phyloP scores from a whole-genome alignment of 2,113 vertebrate species.

The Paraplagusia blochii region DNA sequence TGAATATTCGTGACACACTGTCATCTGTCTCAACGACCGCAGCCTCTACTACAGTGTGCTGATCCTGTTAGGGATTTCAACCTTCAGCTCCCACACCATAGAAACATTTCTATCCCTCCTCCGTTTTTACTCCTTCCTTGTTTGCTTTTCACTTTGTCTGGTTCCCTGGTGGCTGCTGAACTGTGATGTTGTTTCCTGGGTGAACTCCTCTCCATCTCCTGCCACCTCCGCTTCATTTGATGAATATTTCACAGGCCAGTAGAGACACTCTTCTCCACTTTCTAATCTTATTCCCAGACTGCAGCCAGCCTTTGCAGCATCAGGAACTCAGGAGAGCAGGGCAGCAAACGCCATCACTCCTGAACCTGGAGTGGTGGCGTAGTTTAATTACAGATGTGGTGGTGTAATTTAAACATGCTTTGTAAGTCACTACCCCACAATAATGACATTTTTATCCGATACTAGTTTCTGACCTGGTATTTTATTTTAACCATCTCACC shows the following conservation, averaged over 20 bases:
- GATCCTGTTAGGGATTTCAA: constrained; percentile 29
- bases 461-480: no score
- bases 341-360: no score
- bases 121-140: constrained; percentile 3
- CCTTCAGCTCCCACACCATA: constrained; percentile 27
- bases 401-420: no score
- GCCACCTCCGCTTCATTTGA: constrained; percentile 55
- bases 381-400: no score
- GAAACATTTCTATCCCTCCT: constrained; percentile 21
- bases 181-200: constrained; percentile 49
- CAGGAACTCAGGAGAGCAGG: constrained; percentile 28
- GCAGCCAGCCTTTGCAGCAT: constrained; percentile 43
- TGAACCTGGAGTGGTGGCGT: no score
- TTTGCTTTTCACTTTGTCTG: constrained; percentile 14
- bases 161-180: constrained; percentile 36
- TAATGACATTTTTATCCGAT: no score
- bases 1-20: constrained; percentile 3
- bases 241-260: constrained; percentile 75
- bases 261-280: constrained; percentile 57
- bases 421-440: no score
- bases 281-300: constrained; percentile 56
- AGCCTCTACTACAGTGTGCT: constrained; percentile 16
- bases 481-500: no score
- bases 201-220: constrained; percentile 53
- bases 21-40: constrained; percentile 11